Evolutionary conservation across 2,888 invertebrate species (phyloP), one percentile per base, ranked within the genome.

Genomic region (Melolontha melolontha): DNA sequence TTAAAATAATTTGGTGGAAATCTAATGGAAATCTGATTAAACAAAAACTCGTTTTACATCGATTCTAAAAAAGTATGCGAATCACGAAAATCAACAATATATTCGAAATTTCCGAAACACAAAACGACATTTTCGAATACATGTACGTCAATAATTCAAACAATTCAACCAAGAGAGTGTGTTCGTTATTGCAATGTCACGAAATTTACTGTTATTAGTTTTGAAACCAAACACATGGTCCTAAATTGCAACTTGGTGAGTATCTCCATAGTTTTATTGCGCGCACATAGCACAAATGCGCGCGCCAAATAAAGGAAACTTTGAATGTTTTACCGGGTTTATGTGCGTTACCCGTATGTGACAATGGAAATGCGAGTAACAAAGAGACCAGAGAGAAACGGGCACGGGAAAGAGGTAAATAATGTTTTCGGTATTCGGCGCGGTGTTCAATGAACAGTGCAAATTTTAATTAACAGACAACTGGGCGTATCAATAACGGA

Each of bases 381-480:
- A 44, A 44, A 44, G 29, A 47, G 59, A 44, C 12, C 12, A 44
- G 4, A 8, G 16, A 11, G 17, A 16, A 5, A 50, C 5, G 40
- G 4, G 40, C 10, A 22, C 16, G 55, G 11, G 17, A 17, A 29
- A n/a, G 44, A 27, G 27, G 40, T 59, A 59, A 44, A 44, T 59
- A 29, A 44, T 42, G 54, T 54, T 39, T 34, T 54, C 11, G 54
- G 54, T 54, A 40, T 54, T 54, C 34, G 12, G 54, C 54, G 54
- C 40, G 16, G 17, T 17, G 54, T 59, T 59, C 59, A 59, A 44
- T 59, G 59, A 42, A 59, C 44, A 27, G 42, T 41, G 55, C 55
- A 55, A 54, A 63, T 67, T 67, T 67, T 67, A 63, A 64, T 59
- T 67, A 67, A 67, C 63, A 59, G 44, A 52, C 64, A 55, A 34